Percentiles rank a stretch among this genome's conserved stretches.
Evolutionary conservation across 1,140 invertebrate species (phyloP).

Genomic region (Scaptomyza graminum): DNA sequence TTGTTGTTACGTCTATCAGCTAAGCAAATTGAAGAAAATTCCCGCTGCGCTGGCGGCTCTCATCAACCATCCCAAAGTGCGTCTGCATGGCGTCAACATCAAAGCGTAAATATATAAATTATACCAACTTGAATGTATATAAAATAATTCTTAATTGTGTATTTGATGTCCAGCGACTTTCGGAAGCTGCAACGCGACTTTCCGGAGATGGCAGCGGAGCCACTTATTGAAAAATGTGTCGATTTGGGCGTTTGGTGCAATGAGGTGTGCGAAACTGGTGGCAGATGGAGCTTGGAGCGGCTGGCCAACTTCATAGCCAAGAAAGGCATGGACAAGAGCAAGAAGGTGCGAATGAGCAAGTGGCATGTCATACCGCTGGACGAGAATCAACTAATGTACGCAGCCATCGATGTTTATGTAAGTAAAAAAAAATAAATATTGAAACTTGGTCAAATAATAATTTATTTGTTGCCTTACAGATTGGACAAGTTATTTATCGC

Average conservation of each 20-base stretch:
- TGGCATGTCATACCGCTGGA: conserved; percentile 86
- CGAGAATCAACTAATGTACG: conserved; percentile 86
- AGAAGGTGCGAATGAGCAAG: conserved; percentile 86
- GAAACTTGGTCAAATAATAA: not conserved
- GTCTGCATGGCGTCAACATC: conserved; percentile 87
- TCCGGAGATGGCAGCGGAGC: conserved; percentile 85
- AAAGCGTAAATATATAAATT: conserved; percentile 85
- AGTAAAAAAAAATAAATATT: conserved; percentile 41
- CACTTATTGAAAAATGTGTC: conserved; percentile 86
- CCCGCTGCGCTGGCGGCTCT: conserved; percentile 85
- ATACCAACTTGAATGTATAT: not conserved
- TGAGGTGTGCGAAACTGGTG: conserved; percentile 84
- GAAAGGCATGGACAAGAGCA: conserved; percentile 85
- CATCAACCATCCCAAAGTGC: conserved; percentile 86
- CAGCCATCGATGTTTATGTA: conserved; percentile 89
- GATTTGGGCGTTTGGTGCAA: conserved; percentile 86
- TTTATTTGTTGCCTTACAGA: conserved; percentile 42
- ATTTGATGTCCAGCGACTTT: conserved; percentile 84
- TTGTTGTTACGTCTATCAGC: conserved; percentile 86
- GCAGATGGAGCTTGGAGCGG: conserved; percentile 87
- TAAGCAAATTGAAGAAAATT: conserved; percentile 85
- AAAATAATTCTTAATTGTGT: too few relatives aligned
- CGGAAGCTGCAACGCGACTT: conserved; percentile 87
- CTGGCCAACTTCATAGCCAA: conserved; percentile 86
- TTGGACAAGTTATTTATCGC: conserved; percentile 79